These are phyloP conservation scores for Virgularia gustaviana DNA, from an alignment of 92 coral and sea anemone genomes.

Conservation along the genomic window DNA sequence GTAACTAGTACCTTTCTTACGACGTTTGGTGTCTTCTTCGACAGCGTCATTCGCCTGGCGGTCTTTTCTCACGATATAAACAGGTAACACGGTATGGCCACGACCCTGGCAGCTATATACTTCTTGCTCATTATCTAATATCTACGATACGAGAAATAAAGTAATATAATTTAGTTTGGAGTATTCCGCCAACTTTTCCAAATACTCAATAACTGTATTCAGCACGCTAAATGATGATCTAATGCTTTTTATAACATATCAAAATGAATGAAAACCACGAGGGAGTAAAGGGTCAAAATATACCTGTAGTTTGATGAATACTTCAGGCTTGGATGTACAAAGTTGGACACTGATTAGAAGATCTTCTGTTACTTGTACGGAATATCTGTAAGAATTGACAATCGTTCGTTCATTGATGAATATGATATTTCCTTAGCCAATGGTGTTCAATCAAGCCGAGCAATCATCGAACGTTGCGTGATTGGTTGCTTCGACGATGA, in stretches of 20 bases:
- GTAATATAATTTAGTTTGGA: neutral
- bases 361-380: slow-evolving; percentile 87
- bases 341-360: slow-evolving; percentile 86
- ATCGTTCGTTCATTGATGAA: neutral
- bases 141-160: slow-evolving; percentile 55
- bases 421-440: neutral
- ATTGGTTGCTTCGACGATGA: neutral
- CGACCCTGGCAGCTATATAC: slow-evolving; percentile 79
- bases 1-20: slow-evolving; percentile 63
- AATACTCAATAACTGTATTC: too few relatives aligned
- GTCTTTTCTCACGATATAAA: slow-evolving; percentile 83
- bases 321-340: slow-evolving; percentile 86
- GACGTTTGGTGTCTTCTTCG: slow-evolving; percentile 72
- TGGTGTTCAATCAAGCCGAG: neutral
- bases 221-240: too few relatives aligned
- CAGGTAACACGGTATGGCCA: slow-evolving; percentile 92
- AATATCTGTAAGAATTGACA: slow-evolving; percentile 51
- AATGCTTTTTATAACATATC: too few relatives aligned
- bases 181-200: neutral
- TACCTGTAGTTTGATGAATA: slow-evolving; percentile 85
- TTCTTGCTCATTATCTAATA: slow-evolving; percentile 85
- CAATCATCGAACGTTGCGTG: neutral
- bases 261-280: too few relatives aligned
- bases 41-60: slow-evolving; percentile 84
- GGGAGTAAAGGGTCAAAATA: too few relatives aligned